Percentiles rank a stretch among this genome's conserved stretches.
These are phyloP conservation scores for Bombus sylvicola DNA, from an alignment of 1,140 invertebrate species.

Conservation along the genomic window DNA sequence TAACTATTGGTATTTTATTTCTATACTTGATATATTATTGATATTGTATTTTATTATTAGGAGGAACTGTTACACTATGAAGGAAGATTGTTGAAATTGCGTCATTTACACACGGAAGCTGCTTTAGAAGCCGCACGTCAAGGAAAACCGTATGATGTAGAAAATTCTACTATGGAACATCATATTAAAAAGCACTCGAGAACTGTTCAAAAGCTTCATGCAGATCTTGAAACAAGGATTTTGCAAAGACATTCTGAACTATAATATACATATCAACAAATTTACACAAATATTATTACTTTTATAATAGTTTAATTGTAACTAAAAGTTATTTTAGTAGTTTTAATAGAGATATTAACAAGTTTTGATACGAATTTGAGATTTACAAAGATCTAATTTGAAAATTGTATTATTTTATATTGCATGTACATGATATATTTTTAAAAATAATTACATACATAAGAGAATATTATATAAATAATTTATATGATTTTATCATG, in stretches of 20 bases:
- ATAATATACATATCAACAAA: slow-evolving; percentile 75
- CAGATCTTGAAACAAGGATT: slow-evolving; percentile 91
- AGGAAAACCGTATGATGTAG: slow-evolving; percentile 68
- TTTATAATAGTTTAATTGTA: not conserved
- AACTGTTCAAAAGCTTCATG: slow-evolving; percentile 94
- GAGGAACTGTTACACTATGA: slow-evolving; percentile 95
- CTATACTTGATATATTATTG: not conserved
- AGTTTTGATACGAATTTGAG: not conserved
- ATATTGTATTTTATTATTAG: slow-evolving; percentile 74
- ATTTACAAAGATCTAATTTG: not conserved
- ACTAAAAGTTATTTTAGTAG: not conserved
- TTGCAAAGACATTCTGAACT: slow-evolving; percentile 89
- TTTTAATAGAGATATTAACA: not conserved
- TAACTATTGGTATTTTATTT: slow-evolving; percentile 2
- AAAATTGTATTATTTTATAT: slow-evolving; percentile 9
- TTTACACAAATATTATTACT: not conserved
- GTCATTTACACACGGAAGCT: slow-evolving; percentile 90
- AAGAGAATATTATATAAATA: not conserved
- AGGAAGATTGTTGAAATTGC: slow-evolving; percentile 91
- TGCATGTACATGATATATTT: slow-evolving; percentile 12
- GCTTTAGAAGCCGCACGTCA: slow-evolving; percentile 75
- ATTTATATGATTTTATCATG: slow-evolving; percentile 35
- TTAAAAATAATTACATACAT: slow-evolving; percentile 7
- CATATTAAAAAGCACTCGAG: slow-evolving; percentile 91
- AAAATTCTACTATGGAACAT: slow-evolving; percentile 83